Evolutionary conservation across 2,113 vertebrate species (phyloP).

Genomic region (Ophthalmolycus amberensis): DNA sequence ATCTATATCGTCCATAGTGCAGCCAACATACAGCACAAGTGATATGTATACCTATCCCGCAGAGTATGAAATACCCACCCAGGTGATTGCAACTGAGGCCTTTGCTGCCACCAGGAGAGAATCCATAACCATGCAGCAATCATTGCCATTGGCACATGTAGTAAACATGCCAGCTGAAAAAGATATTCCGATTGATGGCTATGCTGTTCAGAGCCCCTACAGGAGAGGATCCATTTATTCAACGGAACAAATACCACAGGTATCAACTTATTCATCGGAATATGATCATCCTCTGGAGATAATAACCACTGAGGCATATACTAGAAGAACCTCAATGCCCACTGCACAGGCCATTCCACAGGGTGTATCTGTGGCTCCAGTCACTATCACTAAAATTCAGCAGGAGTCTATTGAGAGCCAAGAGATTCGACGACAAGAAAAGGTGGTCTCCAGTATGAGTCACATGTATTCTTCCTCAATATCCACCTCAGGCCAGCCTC

Average conservation of each 20-base stretch:
- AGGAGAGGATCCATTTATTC: conserved; percentile 52
- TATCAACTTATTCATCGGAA: conserved; percentile 64
- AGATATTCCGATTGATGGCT: conserved; percentile 51
- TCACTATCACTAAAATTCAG: conserved; percentile 81
- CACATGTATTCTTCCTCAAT: conserved; percentile 84
- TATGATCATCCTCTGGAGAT: conserved; percentile 70
- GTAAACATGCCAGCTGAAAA: conserved; percentile 68
- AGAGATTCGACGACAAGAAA: conserved; percentile 82
- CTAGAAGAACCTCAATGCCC: conserved; percentile 61
- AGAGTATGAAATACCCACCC: conserved; percentile 59
- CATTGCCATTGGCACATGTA: conserved; percentile 50
- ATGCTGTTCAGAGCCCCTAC: conserved; percentile 52
- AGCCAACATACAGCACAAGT: conserved; percentile 54
- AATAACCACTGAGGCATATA: conserved; percentile 67
- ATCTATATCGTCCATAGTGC: conserved; percentile 67
- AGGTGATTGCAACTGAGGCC: conserved; percentile 63
- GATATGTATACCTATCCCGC: conserved; percentile 56
- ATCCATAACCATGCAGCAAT: conserved; percentile 69
- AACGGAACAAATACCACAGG: conserved; percentile 53
- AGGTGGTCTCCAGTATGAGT: conserved; percentile 84
- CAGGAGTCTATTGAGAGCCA: conserved; percentile 86
- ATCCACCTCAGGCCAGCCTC: conserved; percentile 82
- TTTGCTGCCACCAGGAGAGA: conserved; percentile 64
- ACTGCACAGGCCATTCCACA: conserved; percentile 61
- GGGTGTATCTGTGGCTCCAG: conserved; percentile 57